Conservation (phyloP, 2,797 vertebrate genomes). For the Aplochiton taeniatus region DNA sequence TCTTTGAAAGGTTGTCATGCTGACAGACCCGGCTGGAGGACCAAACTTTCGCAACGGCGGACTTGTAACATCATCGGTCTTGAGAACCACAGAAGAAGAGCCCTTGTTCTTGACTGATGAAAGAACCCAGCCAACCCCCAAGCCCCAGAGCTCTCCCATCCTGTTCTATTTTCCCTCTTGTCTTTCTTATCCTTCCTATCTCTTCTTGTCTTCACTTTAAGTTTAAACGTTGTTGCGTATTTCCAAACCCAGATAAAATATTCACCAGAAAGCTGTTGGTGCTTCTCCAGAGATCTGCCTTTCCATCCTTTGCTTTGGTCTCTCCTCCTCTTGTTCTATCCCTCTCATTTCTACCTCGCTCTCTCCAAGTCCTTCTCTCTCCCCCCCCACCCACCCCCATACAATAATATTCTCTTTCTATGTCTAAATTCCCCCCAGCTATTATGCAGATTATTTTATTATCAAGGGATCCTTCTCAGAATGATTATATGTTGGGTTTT, state of each 20-base stretch:
- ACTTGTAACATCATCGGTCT: constrained; percentile 5
- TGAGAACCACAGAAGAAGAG: constrained; percentile 1
- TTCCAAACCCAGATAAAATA: constrained; percentile 53
- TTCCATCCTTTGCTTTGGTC: background rate
- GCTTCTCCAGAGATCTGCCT: constrained; percentile 28
- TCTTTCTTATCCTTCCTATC: constrained; percentile 7
- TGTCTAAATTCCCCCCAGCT: background rate
- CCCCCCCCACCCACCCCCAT: constrained; percentile 5
- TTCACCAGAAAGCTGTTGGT: constrained; percentile 63
- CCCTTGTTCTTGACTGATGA: background rate
- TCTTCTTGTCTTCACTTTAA: background rate
- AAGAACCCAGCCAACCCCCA: no score
- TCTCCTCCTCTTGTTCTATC: background rate
- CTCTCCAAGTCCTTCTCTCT: constrained; percentile 5
- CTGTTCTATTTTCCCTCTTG: constrained; percentile 9
- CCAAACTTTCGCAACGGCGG: background rate
- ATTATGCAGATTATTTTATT: constrained; percentile 25
- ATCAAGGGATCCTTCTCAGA: constrained; percentile 41
- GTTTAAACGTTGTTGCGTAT: constrained; percentile 24
- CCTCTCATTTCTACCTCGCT: constrained; percentile 4
- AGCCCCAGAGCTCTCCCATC: constrained; percentile 18
- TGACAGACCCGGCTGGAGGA: background rate
- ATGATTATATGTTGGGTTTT: constrained; percentile 51
- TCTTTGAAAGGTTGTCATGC: background rate
- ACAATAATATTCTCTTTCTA: background rate